These are phyloP conservation scores for Chrysogorgia sp. DNA, from an alignment of 92 coral and sea anemone species.

Conservation along the genomic window DNA sequence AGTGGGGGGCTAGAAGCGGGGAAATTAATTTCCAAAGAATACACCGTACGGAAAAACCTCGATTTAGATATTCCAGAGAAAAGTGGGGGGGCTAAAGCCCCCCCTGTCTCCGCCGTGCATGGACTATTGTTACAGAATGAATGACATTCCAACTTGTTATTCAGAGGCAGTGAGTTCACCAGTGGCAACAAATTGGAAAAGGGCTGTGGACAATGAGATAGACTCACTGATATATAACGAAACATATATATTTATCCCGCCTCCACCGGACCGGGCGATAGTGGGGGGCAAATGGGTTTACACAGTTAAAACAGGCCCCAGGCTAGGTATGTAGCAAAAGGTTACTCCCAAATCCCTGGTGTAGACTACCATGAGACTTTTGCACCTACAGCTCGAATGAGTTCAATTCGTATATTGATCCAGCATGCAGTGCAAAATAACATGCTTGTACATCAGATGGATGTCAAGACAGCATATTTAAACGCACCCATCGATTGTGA, in stretches of 20 bases:
- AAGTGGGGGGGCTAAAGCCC: too few species aligned
- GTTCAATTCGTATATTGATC: constrained; percentile 40
- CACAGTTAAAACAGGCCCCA: constrained; percentile 51
- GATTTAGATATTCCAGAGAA: too few species aligned
- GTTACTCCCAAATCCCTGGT: too few species aligned
- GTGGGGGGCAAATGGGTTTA: constrained; percentile 65
- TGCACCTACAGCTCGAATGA: constrained; percentile 52
- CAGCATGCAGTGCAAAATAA: constrained; percentile 44
- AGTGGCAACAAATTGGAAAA: constrained; percentile 59
- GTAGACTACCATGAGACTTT: constrained; percentile 52
- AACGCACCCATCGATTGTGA: constrained; percentile 56
- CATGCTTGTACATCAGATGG: constrained; percentile 49
- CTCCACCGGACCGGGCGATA: constrained; percentile 61
- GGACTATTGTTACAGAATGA: constrained; percentile 52
- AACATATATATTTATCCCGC: constrained; percentile 53
- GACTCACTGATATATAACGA: constrained; percentile 50
- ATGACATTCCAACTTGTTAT: constrained; percentile 52
- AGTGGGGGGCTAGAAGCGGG: too few species aligned
- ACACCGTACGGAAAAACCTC: too few species aligned
- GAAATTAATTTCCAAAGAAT: too few species aligned
- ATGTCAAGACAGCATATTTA: constrained; percentile 50
- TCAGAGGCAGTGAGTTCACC: constrained; percentile 55
- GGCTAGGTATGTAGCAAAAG: constrained; percentile 59
- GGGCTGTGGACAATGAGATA: constrained; percentile 61
- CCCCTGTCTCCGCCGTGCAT: too few species aligned